Percentiles rank a stretch among this genome's conserved stretches.
Evolutionary conservation across 1,140 invertebrate genomes (phyloP).

Genomic region (Lepidurus couesii): DNA sequence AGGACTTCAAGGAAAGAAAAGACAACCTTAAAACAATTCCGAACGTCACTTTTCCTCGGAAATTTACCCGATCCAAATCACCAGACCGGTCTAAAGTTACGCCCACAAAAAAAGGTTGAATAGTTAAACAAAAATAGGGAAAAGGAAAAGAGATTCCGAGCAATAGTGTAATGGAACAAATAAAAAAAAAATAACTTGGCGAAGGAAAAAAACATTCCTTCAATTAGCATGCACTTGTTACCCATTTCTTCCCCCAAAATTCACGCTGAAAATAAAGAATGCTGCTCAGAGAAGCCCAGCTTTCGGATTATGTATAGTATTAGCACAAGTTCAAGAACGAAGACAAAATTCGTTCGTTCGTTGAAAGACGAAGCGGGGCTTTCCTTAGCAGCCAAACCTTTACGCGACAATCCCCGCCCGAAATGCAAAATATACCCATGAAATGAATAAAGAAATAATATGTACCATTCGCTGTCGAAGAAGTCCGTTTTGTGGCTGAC

Average conservation of each 20-base stretch:
- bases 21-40: conserved; percentile 3
- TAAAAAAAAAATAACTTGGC: neutral
- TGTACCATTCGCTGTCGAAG: neutral
- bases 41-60: neutral
- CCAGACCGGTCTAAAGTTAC: conserved; percentile 1
- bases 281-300: too few relatives aligned
- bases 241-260: neutral
- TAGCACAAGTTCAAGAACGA: too few relatives aligned
- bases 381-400: too few relatives aligned
- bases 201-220: neutral
- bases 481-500: neutral
- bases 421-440: neutral
- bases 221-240: neutral
- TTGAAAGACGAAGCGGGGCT: too few relatives aligned
- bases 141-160: neutral
- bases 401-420: too few relatives aligned
- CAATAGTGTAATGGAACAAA: neutral
- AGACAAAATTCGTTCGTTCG: too few relatives aligned
- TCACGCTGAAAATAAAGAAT: too few relatives aligned
- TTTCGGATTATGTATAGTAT: too few relatives aligned
- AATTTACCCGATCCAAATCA: conserved; percentile 18
- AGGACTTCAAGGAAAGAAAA: neutral
- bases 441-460: neutral
- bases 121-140: neutral
- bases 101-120: neutral